Evolutionary conservation across 23 tunicate species (phyloP).

Genomic region (Corella eumyota): DNA sequence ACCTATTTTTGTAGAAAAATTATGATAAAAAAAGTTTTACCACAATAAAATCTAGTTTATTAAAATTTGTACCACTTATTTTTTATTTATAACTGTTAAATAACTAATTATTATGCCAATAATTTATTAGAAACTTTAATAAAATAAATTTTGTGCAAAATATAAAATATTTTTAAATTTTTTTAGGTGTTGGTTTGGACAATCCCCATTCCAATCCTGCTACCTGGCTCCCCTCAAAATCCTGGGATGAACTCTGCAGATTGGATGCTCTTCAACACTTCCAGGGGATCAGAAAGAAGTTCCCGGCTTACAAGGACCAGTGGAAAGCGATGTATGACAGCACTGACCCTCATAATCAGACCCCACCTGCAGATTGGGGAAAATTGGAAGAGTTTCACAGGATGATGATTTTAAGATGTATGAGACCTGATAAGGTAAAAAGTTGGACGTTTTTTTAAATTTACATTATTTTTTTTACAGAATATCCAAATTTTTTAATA

Average conservation of each 20-base stretch:
- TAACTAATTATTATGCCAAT: too few relatives aligned
- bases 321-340: slow-evolving; percentile 91
- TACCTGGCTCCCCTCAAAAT: slow-evolving; percentile 89
- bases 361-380: slow-evolving; percentile 82
- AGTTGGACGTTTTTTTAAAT: background rate
- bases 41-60: too few relatives aligned
- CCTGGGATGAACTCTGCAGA: slow-evolving; percentile 98
- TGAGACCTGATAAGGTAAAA: slow-evolving; percentile 92
- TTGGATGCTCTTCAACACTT: slow-evolving; percentile 58
- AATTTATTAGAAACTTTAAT: too few relatives aligned
- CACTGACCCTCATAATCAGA: slow-evolving; percentile 76
- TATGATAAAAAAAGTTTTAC: too few relatives aligned
- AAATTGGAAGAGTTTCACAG: slow-evolving; percentile 54
- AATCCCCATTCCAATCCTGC: slow-evolving; percentile 97
- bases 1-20: too few relatives aligned
- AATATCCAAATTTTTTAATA: too few relatives aligned
- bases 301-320: slow-evolving; percentile 74
- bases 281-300: slow-evolving; percentile 73
- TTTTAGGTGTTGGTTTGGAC: slow-evolving; percentile 94
- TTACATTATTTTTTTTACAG: background rate
- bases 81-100: too few relatives aligned
- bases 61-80: too few relatives aligned
- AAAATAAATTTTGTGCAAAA: too few relatives aligned
- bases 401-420: slow-evolving; percentile 89
- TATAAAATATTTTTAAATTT: too few relatives aligned